Percentiles rank a stretch among this genome's conserved stretches.
These are phyloP conservation scores for Encarsia formosa DNA, from an alignment of 2,888 invertebrate genomes.

Conservation along the genomic window DNA sequence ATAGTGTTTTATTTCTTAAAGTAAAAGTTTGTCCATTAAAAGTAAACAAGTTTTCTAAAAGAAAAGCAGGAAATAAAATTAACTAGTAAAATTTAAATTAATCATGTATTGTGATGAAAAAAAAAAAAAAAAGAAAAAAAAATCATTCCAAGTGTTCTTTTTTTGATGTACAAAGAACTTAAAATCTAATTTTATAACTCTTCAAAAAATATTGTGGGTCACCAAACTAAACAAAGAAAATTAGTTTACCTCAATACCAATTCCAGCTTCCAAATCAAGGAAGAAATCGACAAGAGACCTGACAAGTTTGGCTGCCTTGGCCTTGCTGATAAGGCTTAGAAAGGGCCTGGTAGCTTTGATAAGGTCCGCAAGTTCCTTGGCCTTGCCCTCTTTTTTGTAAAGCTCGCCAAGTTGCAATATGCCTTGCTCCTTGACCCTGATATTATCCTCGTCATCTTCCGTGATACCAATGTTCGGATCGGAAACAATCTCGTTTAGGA, in stretches of 20 bases:
- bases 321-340: conserved; percentile 91
- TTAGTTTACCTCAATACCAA: conserved; percentile 74
- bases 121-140: no score
- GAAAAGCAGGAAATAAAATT: no score
- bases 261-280: conserved; percentile 92
- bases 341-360: conserved; percentile 96
- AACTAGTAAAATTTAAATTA: no score
- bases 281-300: conserved; percentile 96
- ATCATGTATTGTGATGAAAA: no score
- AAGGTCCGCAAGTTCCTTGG: conserved; percentile 84
- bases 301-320: conserved; percentile 98
- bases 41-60: no score
- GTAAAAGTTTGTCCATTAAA: no score
- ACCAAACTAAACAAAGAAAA: not conserved
- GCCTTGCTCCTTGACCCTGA: conserved; percentile 88
- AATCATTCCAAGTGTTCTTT: no score
- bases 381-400: conserved; percentile 90
- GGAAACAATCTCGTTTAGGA: conserved; percentile 73
- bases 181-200: no score
- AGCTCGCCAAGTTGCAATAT: conserved; percentile 89
- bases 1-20: no score
- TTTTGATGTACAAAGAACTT: no score
- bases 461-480: conserved; percentile 71
- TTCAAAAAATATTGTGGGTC: no score
- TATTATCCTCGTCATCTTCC: conserved; percentile 84